Evolutionary conservation across 2,888 invertebrate species (phyloP), one percentile per base, ranked within the genome.

Genomic region (Cerastis leucographa): DNA sequence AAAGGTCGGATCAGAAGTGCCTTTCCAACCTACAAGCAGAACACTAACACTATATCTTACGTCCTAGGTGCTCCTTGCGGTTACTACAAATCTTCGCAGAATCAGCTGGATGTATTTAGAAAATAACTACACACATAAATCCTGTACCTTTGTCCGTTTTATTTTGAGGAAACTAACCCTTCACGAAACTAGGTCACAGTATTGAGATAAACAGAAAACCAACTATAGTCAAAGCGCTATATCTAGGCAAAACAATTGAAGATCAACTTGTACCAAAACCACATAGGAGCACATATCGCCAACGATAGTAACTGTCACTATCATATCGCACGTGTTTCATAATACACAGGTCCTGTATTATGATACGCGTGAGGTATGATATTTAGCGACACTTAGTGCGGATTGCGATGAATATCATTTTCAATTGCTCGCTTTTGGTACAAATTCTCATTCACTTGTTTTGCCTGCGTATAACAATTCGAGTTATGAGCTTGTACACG

Each of bases 81-180:
- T 49, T 25, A 40, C 76, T 59, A 87, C 78, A 87, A 87, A 87
- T 87, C 87, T 87, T 71, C n/a, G 3, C 54, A 35, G 14, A 35
- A 54, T 71, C 71, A 71, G 54, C 75, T 65, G 51, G 29, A 64
- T 78, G 65, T 87, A 76, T 87, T 85, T 80, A 85, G 71, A 81
- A 75, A 83, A 82, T 80, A 82, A 76, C 66, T 71, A 67, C 73
- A 46, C 67, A 40, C 61, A 79, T 86, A 84, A 80, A 85, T 85
- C 73, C 51, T 61, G 22, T 17, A 73, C 75, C 71, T 80, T 72
- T 69, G 65, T 67, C 68, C 62, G 46, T 72, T 77, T 81, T 75
- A 80, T 78, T 76, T 67, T 62, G 17, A 29, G 61, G 0, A 17
- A 64, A 51, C 12, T 22, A 68, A 79, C 72, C 69, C 73, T 67